phyloP scores from a whole-genome alignment of 2,797 vertebrate species.

The Danio jaintianensis region DNA sequence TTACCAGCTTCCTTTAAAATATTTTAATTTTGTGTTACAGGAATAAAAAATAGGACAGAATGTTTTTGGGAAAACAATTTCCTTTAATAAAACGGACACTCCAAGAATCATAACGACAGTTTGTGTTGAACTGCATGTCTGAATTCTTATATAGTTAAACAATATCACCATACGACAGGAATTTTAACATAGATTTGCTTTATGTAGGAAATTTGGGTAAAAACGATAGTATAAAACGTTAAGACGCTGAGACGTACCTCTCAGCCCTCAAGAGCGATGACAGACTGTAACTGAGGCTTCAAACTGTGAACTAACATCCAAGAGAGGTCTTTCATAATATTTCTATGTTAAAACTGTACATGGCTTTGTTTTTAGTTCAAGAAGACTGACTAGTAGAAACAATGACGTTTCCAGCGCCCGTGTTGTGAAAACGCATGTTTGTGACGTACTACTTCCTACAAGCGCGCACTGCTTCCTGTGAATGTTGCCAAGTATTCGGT shows the following conservation, averaged over 20 bases:
- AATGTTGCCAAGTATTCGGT: not conserved
- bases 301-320: not conserved
- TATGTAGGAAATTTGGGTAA: not conserved
- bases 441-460: slow-evolving; percentile 9
- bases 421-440: slow-evolving; percentile 4
- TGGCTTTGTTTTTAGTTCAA: not conserved
- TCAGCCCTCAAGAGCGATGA: not conserved
- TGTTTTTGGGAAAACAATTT: not conserved
- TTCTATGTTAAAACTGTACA: not conserved
- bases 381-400: not conserved
- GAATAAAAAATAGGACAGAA: not conserved
- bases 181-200: not conserved
- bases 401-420: not conserved
- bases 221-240: not conserved
- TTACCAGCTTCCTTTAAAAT: not conserved
- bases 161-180: not conserved
- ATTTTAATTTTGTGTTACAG: not conserved
- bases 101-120: too few species aligned
- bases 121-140: not conserved
- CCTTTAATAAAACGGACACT: not conserved
- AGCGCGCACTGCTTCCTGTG: not conserved
- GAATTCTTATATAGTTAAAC: not conserved
- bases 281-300: not conserved
- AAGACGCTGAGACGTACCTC: slow-evolving; percentile 5
- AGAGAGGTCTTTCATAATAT: not conserved